Conservation (phyloP, 2,888 invertebrate genomes). For the Scaptomyza parva region DNA sequence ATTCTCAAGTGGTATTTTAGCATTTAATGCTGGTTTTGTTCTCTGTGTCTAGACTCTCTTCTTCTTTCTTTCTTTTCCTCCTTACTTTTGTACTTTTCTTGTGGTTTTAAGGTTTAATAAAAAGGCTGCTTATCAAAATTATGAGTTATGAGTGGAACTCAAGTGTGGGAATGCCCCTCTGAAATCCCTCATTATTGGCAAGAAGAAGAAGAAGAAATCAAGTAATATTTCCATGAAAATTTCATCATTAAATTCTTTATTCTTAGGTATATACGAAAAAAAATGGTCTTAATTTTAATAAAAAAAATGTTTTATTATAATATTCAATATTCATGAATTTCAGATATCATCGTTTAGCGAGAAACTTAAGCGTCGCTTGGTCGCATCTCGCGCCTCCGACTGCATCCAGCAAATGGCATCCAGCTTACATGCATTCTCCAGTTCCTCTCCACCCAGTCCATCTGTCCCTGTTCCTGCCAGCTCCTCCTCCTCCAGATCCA, state of each 20-base stretch:
- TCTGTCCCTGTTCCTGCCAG: conserved; percentile 1
- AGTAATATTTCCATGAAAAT: conserved; percentile 13
- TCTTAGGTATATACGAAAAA: conserved; percentile 33
- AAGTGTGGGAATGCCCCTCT: conserved; percentile 41
- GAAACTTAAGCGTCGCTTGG: conserved; percentile 74
- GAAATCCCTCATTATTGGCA: conserved; percentile 24
- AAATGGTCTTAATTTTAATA: conserved; percentile 31
- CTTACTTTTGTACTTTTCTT: too few relatives aligned
- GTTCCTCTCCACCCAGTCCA: conserved; percentile 32
- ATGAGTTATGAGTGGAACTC: conserved; percentile 27
- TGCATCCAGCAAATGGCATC: conserved; percentile 67
- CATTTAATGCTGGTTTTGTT: conserved; percentile 49
- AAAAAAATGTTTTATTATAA: conserved; percentile 33
- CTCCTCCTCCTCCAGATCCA: conserved; percentile 53
- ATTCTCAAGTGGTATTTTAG: conserved; percentile 50
- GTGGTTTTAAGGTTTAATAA: conserved; percentile 40
- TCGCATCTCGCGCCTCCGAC: conserved; percentile 54
- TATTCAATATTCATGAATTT: conserved; percentile 19
- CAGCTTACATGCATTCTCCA: conserved; percentile 59
- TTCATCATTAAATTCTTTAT: conserved; percentile 45
- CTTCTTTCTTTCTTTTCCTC: neutral
- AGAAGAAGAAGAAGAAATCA: neutral
- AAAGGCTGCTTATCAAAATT: conserved; percentile 36
- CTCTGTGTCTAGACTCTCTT: conserved; percentile 3
- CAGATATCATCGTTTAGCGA: conserved; percentile 48